Evolutionary conservation across 2,888 invertebrate genomes (phyloP), one percentile per base, ranked within the genome.

Genomic region (Tupiocoris notatus): DNA sequence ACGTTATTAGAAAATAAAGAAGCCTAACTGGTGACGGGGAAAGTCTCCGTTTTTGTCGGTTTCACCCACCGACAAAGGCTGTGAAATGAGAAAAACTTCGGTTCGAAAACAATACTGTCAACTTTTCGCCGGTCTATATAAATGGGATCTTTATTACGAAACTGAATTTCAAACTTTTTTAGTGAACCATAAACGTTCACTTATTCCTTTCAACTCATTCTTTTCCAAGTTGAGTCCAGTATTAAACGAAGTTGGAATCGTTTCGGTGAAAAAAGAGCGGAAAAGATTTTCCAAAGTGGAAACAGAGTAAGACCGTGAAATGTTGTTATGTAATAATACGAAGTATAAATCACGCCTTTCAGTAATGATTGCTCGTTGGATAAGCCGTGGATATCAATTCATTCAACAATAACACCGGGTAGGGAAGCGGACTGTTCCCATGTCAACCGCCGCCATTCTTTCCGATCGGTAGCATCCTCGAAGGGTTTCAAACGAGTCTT

Each of bases 131-230:
- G 25, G 65, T 24, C 17, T 67, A n/a, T 56, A 39, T 67, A 18
- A 57, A 67, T 67, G 67, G 57, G 56, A 57, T 57, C 65, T 67
- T 67, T 67, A 67, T 67, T 67, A 57, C 56, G 57, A 57, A 67
- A 67, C 67, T 67, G 57, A 67, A 20, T 39, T 39, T 65, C 17
- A 61, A 65, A 16, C 20, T 24, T 65, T 65, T 65, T 65, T 24
- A 39, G 39, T 39, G 39, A 12, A 39, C 39, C 39, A 39, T 39
- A 39, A 39, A 39, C 39, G 39, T 39, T n/a, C n/a, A n/a, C n/a
- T n/a, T n/a, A n/a, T n/a, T 39, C 12, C 39, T 39, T 39, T 39
- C 39, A 39, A 12, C 39, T 39, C n/a, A n/a, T n/a, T n/a, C n/a
- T n/a, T n/a, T n/a, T 3, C 39, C 3, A 39, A 39, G 39, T 39